Evolutionary conservation across 1,140 invertebrate species (phyloP).

Genomic region (Aphelinus atriplicis): DNA sequence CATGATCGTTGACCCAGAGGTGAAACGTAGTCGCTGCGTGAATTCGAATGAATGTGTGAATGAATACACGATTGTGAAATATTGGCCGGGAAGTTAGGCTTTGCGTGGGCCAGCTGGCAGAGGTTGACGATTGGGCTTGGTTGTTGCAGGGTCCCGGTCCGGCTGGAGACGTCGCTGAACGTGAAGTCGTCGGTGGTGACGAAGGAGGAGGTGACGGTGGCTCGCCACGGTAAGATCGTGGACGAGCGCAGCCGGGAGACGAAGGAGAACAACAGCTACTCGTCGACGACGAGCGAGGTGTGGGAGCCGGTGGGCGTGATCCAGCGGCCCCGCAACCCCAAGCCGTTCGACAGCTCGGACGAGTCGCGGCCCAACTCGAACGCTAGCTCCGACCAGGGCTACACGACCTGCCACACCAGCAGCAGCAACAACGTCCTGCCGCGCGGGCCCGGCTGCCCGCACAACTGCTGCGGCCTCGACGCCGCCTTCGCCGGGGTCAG

Average conservation of each 20-base stretch:
- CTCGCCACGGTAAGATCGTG: conserved; percentile 74
- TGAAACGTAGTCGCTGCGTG: no score
- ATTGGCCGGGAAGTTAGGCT: no score
- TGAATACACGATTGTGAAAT: no score
- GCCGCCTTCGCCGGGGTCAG: conserved; percentile 41
- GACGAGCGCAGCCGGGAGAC: conserved; percentile 79
- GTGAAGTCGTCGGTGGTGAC: conserved; percentile 79
- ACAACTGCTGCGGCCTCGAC: conserved; percentile 20
- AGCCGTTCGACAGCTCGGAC: conserved; percentile 62
- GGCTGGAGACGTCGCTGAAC: conserved; percentile 77
- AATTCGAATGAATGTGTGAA: no score
- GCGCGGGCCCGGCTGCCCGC: conserved; percentile 7
- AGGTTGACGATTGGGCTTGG: no score
- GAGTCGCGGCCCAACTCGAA: conserved; percentile 63
- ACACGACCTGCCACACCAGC: conserved; percentile 61
- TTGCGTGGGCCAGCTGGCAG: no score
- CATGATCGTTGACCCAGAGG: no score
- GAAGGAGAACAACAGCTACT: conserved; percentile 78
- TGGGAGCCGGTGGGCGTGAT: conserved; percentile 73
- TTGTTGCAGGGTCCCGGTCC: conserved; percentile 70
- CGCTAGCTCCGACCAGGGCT: conserved; percentile 64
- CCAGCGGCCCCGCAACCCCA: conserved; percentile 60
- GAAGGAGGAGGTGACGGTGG: conserved; percentile 78
- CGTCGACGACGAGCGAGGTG: conserved; percentile 75
- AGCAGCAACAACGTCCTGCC: conserved; percentile 57